Evolutionary conservation across 2,888 invertebrate species (phyloP), one percentile per base, ranked within the genome.

Genomic region (Dicycla oo): DNA sequence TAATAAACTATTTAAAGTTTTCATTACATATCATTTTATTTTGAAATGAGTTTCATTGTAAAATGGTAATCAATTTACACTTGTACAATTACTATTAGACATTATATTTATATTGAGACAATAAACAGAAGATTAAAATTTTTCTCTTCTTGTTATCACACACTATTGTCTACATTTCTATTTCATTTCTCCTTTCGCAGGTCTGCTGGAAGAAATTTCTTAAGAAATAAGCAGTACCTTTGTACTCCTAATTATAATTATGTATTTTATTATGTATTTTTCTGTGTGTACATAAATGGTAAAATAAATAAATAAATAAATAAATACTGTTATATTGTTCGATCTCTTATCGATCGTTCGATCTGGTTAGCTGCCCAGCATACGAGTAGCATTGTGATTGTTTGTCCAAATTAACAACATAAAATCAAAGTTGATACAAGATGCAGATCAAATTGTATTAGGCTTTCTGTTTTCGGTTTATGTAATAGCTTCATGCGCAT

Each of bases 11-110:
- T 18, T 58, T 40, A 3, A 40, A 1, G 26, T 15, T 54, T 63
- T 78, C 34, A 47, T 38, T 30, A n/a, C 18, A 0, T 34, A 34
- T 3, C 11, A 57, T 38, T 38, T 75, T 30, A 51, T n/a, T 38
- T 43, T 34, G 1, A 45, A 75, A 75, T 26, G 5, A 0, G 51
- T 56, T n/a, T 34, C 2, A 0, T 57, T 10, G 3, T 45, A 26
- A 40, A 61, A 73, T 2, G 20, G 34, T 20, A 30, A 61, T 26
- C n/a, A n/a, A n/a, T n/a, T n/a, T 4, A 26, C 2, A 54, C 26
- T 49, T 23, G n/a, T 23, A 49, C 10, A 11, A 5, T 58, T 23
- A 45, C 4, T 26, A 15, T 26, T 26, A 54, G 34, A 45, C 45
- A 54, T 18, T 34, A 45, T 18, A n/a, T 53, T 10, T 20, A 5